Conservation (phyloP, 1,140 invertebrate genomes). For the Bacillus rossius region DNA sequence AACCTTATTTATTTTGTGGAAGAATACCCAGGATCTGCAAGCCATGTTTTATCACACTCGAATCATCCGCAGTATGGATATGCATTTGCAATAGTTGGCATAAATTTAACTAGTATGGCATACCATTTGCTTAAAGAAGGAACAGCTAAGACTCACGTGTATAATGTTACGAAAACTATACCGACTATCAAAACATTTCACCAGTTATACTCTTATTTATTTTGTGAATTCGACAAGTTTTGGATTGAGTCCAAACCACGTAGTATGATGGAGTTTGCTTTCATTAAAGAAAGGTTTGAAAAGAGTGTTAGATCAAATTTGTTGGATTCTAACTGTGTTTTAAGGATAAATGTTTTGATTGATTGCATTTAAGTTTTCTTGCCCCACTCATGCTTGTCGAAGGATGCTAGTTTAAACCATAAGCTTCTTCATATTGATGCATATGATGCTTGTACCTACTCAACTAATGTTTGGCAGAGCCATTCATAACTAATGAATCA, state of each 20-base stretch:
- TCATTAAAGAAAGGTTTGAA: constrained; percentile 80
- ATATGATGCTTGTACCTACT: too few relatives aligned
- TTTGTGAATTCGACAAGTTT: constrained; percentile 90
- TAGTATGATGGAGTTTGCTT: constrained; percentile 93
- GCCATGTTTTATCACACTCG: constrained; percentile 81
- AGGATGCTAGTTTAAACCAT: too few relatives aligned
- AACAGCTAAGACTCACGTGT: constrained; percentile 86
- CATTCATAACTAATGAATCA: too few relatives aligned
- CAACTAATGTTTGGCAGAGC: too few relatives aligned
- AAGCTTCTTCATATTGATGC: too few relatives aligned
- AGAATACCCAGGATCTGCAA: constrained; percentile 71
- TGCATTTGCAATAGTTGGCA: constrained; percentile 85
- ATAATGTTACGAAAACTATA: constrained; percentile 68
- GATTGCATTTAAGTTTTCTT: constrained; percentile 40
- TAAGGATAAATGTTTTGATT: constrained; percentile 67
- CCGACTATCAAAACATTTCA: constrained; percentile 80
- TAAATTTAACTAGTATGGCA: constrained; percentile 91
- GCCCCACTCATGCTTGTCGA: too few relatives aligned
- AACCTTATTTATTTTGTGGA: constrained; percentile 87
- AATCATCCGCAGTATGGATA: constrained; percentile 85
- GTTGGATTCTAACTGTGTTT: constrained; percentile 55
- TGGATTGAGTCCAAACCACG: constrained; percentile 88
- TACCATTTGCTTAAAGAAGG: constrained; percentile 74
- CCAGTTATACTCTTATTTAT: constrained; percentile 90
- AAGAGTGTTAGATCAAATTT: constrained; percentile 57